Evolutionary conservation across 2,797 vertebrate genomes (phyloP).

Genomic region (Sebastes melanostomus): DNA sequence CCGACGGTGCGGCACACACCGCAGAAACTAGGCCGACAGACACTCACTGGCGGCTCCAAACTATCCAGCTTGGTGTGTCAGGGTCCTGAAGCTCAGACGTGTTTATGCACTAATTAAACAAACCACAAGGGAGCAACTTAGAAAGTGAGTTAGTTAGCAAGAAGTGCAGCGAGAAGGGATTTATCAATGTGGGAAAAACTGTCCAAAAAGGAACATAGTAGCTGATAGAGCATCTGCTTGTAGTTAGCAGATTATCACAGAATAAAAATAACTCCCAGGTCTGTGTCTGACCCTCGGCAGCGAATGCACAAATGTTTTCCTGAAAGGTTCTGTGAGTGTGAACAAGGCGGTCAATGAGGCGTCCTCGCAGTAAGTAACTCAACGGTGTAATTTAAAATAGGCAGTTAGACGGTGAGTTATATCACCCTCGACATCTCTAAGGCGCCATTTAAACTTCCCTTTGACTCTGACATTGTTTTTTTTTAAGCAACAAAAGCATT

Average conservation of each 20-base stretch:
- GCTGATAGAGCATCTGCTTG: constrained; percentile 60
- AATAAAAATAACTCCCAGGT: constrained; percentile 42
- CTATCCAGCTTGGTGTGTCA: too few species aligned
- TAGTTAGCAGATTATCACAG: constrained; percentile 53
- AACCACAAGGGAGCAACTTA: constrained; percentile 32
- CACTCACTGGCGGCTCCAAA: accelerated
- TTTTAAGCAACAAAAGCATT: not conserved
- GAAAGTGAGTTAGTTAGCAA: constrained; percentile 28
- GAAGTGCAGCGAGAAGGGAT: constrained; percentile 16
- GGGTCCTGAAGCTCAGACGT: constrained; percentile 7
- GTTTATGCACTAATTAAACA: constrained; percentile 54
- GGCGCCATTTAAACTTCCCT: not conserved
- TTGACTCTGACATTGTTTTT: constrained; percentile 9
- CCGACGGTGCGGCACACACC: too few species aligned
- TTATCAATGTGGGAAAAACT: constrained; percentile 22
- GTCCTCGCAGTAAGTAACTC: constrained; percentile 17
- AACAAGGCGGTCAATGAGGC: constrained; percentile 27
- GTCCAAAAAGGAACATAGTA: constrained; percentile 8
- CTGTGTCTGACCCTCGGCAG: constrained; percentile 25
- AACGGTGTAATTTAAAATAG: not conserved
- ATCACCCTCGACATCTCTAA: not conserved
- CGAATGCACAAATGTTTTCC: constrained; percentile 40
- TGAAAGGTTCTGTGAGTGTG: constrained; percentile 39
- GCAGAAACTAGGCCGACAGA: too few species aligned
- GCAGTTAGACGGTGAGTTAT: constrained; percentile 1